These are phyloP conservation scores for Leptosomus discolor DNA, from an alignment of 2,113 vertebrate genomes.

Conservation along the genomic window DNA sequence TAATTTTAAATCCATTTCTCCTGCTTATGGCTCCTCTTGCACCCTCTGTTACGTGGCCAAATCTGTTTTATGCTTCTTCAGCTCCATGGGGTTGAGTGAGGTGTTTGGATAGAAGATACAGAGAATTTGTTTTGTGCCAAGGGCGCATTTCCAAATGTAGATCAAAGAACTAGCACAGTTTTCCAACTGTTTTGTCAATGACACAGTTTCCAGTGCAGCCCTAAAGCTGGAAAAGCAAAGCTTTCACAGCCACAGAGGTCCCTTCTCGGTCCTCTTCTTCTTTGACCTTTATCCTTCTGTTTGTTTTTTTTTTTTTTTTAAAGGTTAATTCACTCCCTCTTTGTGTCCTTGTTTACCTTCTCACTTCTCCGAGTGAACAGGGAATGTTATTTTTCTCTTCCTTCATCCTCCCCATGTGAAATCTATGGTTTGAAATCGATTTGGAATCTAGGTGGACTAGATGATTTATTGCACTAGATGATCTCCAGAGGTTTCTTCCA, in stretches of 20 bases:
- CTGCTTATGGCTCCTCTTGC: neutral
- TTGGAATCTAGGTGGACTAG: no score
- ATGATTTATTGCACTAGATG: no score
- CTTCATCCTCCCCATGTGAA: neutral
- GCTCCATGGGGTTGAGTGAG: neutral
- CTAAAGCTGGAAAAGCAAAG: no score
- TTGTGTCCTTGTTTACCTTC: neutral
- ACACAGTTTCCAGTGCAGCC: neutral
- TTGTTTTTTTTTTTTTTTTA: neutral
- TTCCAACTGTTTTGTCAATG: neutral
- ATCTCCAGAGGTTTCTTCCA: no score
- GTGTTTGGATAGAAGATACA: neutral
- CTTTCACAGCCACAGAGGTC: neutral
- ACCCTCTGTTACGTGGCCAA: rapidly evolving
- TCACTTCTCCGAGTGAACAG: neutral
- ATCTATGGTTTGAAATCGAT: neutral
- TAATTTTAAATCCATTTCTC: neutral
- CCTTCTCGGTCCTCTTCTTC: neutral
- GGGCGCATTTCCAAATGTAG: neutral
- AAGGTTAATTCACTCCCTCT: neutral
- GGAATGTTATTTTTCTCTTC: neutral
- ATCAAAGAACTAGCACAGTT: neutral
- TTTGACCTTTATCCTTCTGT: neutral
- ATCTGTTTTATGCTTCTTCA: neutral
- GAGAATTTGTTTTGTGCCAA: neutral